These are phyloP conservation scores for Caenorhabditis sulstoni DNA, from an alignment of 2,888 invertebrate genomes.

Conservation along the genomic window DNA sequence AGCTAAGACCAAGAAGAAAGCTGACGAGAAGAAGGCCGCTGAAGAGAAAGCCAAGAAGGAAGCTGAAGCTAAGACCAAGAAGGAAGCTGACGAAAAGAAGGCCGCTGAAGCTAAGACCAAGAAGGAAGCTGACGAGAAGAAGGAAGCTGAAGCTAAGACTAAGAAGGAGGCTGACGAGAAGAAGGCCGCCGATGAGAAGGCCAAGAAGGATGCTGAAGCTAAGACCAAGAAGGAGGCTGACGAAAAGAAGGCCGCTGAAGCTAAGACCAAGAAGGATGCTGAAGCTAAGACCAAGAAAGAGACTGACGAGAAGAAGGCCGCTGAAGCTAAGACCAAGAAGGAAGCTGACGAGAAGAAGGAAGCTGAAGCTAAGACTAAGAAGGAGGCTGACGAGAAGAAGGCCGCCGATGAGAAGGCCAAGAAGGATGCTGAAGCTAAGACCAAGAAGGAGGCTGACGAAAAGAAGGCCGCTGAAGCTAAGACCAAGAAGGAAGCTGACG, in stretches of 20 bases:
- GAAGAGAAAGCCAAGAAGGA: background rate
- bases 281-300: slow-evolving; percentile 35
- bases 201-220: slow-evolving; percentile 25
- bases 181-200: slow-evolving; percentile 29
- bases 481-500: too few relatives aligned
- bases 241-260: slow-evolving; percentile 46
- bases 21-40: too few relatives aligned
- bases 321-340: slow-evolving; percentile 33
- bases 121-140: slow-evolving; percentile 38
- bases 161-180: slow-evolving; percentile 40
- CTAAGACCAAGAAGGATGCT: slow-evolving; percentile 31
- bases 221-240: slow-evolving; percentile 6
- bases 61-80: slow-evolving; percentile 20
- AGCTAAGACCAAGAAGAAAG: too few relatives aligned
- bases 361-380: slow-evolving; percentile 1
- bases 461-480: too few relatives aligned
- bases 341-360: background rate
- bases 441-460: too few relatives aligned
- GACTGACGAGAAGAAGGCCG: slow-evolving; percentile 41
- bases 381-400: too few relatives aligned
- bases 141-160: slow-evolving; percentile 11
- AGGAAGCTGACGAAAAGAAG: slow-evolving; percentile 24
- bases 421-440: too few relatives aligned
- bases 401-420: too few relatives aligned
- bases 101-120: slow-evolving; percentile 14